These are phyloP conservation scores for Drosophila orosa DNA, from an alignment of 1,140 invertebrate genomes.

Conservation along the genomic window DNA sequence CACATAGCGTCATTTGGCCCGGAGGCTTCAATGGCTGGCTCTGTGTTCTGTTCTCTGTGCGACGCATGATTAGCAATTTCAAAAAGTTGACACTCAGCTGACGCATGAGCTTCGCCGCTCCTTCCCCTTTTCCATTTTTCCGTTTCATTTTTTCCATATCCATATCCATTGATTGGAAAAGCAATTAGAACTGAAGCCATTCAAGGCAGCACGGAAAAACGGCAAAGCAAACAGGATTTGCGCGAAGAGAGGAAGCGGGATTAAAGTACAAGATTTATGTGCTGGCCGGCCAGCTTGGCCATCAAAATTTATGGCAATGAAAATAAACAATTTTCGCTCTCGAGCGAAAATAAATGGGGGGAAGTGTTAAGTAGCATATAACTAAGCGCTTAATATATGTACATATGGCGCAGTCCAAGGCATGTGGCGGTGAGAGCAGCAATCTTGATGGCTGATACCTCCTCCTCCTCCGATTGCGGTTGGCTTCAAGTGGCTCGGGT, in stretches of 20 bases:
- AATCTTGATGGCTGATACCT: slow-evolving; percentile 26
- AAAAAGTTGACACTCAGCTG: slow-evolving; percentile 77
- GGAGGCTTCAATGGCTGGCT: slow-evolving; percentile 25
- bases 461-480: not conserved
- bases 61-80: slow-evolving; percentile 70
- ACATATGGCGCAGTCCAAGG: slow-evolving; percentile 3
- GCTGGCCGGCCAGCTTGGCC: slow-evolving; percentile 45
- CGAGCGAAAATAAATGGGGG: slow-evolving; percentile 51
- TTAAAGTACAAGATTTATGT: slow-evolving; percentile 59
- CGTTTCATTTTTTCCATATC: not conserved
- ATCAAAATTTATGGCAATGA: slow-evolving; percentile 71
- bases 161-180: slow-evolving; percentile 39
- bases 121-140: slow-evolving; percentile 2
- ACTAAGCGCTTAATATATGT: slow-evolving; percentile 52
- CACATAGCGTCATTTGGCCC: slow-evolving; percentile 65
- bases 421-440: slow-evolving; percentile 49
- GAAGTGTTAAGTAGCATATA: slow-evolving; percentile 69
- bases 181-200: slow-evolving; percentile 40
- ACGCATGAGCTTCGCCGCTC: slow-evolving; percentile 64
- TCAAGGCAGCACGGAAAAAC: slow-evolving; percentile 9
- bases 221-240: slow-evolving; percentile 9
- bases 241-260: slow-evolving; percentile 26
- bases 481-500: slow-evolving; percentile 66
- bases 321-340: slow-evolving; percentile 73
- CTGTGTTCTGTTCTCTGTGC: slow-evolving; percentile 28